Conservation (phyloP, 2,113 vertebrate species). For the Collichthys lucidus region DNA sequence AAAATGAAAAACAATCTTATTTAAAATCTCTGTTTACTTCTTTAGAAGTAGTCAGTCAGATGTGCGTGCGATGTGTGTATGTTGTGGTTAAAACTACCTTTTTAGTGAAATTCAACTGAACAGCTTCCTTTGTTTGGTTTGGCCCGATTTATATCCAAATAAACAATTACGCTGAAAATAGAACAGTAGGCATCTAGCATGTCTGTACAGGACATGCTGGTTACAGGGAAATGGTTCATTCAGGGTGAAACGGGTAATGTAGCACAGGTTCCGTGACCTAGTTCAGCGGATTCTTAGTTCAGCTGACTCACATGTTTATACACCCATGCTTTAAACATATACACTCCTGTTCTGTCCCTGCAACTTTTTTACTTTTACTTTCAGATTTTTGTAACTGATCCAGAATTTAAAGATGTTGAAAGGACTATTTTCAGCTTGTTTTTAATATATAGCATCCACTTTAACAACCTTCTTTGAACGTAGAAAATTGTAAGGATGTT, state of each 20-base stretch:
- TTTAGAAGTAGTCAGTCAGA: too few relatives aligned
- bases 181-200: neutral
- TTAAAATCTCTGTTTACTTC: too few relatives aligned
- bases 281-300: neutral
- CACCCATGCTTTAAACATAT: neutral
- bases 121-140: too few relatives aligned
- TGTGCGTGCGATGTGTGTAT: too few relatives aligned
- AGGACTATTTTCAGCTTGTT: neutral
- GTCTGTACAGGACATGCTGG: neutral
- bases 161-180: neutral
- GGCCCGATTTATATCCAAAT: too few relatives aligned
- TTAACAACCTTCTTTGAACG: neutral
- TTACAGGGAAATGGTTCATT: neutral
- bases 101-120: too few relatives aligned
- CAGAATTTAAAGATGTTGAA: neutral
- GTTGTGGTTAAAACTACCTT: too few relatives aligned
- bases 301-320: conserved; percentile 1
- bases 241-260: neutral
- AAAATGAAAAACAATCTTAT: too few relatives aligned
- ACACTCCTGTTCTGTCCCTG: neutral
- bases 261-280: too few relatives aligned
- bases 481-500: neutral
- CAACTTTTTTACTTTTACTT: neutral
- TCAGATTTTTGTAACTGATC: neutral
- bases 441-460: neutral